Percentiles rank a stretch among this genome's conserved stretches.
Evolutionary conservation across 2,888 invertebrate species (phyloP).

Genomic region (Dusona sp.): DNA sequence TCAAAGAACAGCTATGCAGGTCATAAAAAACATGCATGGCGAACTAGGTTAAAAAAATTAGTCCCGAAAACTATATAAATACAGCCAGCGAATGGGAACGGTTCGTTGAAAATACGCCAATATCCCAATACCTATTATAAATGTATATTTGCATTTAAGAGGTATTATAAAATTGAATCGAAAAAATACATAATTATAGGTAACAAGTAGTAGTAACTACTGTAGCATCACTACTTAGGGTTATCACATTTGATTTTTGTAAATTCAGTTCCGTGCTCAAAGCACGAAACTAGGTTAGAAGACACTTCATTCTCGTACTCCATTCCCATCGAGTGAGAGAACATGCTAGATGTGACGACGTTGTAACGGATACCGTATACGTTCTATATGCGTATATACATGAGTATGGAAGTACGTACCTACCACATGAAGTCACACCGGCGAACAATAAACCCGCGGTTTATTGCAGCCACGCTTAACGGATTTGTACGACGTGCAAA

Average conservation of each 20-base stretch:
- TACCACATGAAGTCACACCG: conserved; percentile 67
- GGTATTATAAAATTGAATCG: no score
- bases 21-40: neutral
- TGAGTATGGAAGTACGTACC: conserved; percentile 61
- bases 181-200: neutral
- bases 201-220: neutral
- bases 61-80: neutral
- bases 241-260: neutral
- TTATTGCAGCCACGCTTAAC: conserved; percentile 80
- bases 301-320: conserved; percentile 22
- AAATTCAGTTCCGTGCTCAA: neutral
- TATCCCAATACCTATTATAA: neutral
- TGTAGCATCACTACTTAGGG: neutral
- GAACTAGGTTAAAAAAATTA: neutral
- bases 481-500: conserved; percentile 82
- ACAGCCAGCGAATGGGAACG: neutral
- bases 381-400: conserved; percentile 38
- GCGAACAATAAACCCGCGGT: conserved; percentile 79
- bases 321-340: conserved; percentile 32
- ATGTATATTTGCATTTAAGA: neutral
- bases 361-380: conserved; percentile 41
- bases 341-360: conserved; percentile 41
- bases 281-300: conserved; percentile 7
- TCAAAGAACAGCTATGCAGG: neutral
- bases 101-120: neutral